A percentile compares a stretch with the other conserved stretches of the same genome.
Evolutionary conservation across 2,888 invertebrate species (phyloP).

Genomic region (Cheilosia variabilis): DNA sequence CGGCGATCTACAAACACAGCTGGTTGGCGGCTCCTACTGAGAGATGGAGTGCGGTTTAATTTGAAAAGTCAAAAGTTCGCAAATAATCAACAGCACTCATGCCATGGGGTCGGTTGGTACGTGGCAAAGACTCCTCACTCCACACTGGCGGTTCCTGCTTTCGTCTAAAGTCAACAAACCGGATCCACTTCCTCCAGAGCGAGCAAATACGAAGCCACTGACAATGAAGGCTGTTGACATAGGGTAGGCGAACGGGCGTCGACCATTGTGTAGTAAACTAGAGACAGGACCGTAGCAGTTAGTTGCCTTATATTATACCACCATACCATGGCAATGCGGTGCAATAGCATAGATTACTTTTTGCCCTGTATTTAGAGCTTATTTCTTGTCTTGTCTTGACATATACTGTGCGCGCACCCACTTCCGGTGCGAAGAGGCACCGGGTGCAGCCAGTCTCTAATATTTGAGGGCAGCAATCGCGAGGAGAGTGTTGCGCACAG

Average conservation of each 20-base stretch:
- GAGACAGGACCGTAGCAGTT: slow-evolving; percentile 3
- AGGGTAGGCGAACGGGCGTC: not conserved
- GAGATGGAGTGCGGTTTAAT: slow-evolving; percentile 71
- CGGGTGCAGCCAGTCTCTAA: slow-evolving; percentile 48
- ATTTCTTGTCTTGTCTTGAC: slow-evolving; percentile 56
- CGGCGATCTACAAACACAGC: slow-evolving; percentile 54
- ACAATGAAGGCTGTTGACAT: slow-evolving; percentile 45
- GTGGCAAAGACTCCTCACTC: not conserved
- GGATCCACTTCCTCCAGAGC: slow-evolving; percentile 27
- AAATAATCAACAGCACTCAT: slow-evolving; percentile 71
- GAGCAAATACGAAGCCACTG: slow-evolving; percentile 41
- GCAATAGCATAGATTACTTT: slow-evolving; percentile 42
- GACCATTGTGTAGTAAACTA: slow-evolving; percentile 41
- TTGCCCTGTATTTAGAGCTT: slow-evolving; percentile 26
- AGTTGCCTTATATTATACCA: slow-evolving; percentile 8
- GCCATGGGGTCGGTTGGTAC: slow-evolving; percentile 45
- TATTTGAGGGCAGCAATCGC: slow-evolving; percentile 49
- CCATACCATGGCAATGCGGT: not conserved
- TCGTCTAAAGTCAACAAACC: slow-evolving; percentile 55
- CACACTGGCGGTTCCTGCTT: slow-evolving; percentile 29
- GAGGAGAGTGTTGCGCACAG: slow-evolving; percentile 45
- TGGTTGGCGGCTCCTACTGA: slow-evolving; percentile 31
- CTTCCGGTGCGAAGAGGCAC: slow-evolving; percentile 17
- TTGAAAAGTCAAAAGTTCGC: slow-evolving; percentile 70
- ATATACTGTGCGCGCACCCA: slow-evolving; percentile 22